Percentiles rank a stretch among this genome's conserved stretches.
Conservation (phyloP, 2,797 vertebrate genomes). For the Anabacerthia variegaticeps region DNA sequence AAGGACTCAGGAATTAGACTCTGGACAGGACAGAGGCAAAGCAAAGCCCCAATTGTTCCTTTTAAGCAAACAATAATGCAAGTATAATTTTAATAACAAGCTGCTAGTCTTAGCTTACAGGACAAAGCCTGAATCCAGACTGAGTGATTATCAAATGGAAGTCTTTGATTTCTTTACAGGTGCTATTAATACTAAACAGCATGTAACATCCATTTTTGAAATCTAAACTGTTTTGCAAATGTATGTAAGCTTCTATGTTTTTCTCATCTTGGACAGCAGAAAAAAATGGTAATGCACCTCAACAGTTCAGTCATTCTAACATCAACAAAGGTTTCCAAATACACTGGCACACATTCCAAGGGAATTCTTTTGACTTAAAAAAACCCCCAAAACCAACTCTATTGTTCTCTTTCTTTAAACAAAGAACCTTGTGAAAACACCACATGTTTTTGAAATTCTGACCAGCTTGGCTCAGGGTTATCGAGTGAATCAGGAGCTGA, state of each 20-base stretch:
- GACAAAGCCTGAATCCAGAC: not conserved
- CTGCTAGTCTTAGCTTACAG: not conserved
- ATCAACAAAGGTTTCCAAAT: not conserved
- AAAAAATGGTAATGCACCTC: not conserved
- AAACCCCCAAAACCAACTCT: accelerated
- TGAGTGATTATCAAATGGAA: not conserved
- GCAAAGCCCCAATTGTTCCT: not conserved
- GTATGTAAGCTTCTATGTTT: not conserved
- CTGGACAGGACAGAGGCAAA: not conserved
- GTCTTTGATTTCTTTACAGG: not conserved
- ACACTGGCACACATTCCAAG: not conserved
- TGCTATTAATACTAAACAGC: not conserved
- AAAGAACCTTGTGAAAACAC: not conserved
- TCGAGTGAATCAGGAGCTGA: not conserved
- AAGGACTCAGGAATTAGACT: not conserved
- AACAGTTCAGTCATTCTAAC: not conserved
- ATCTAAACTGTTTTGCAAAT: not conserved
- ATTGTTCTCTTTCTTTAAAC: not conserved
- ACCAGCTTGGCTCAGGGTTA: not conserved
- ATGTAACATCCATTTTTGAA: not conserved
- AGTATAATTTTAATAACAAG: not conserved
- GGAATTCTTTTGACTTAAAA: not conserved
- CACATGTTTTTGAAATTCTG: not conserved
- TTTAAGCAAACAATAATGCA: not conserved
- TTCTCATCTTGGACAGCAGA: not conserved